Evolutionary conservation across 2,888 invertebrate genomes (phyloP).

Genomic region (Anoncus sp.): DNA sequence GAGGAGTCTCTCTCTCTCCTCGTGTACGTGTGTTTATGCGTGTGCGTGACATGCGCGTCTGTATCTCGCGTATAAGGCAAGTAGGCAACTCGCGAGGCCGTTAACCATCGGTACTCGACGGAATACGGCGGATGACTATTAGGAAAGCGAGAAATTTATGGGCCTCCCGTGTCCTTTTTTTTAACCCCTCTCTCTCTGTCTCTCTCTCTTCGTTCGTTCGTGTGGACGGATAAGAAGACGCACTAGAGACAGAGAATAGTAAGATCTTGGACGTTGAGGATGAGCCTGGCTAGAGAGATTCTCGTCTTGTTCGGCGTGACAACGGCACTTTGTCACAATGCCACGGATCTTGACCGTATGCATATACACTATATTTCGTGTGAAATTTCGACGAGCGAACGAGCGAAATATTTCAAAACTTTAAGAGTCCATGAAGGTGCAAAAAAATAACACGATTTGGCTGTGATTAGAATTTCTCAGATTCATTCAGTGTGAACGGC

Average conservation of each 20-base stretch:
- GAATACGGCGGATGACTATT: conserved; percentile 59
- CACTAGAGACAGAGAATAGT: conserved; percentile 6
- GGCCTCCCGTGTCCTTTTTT: conserved; percentile 53
- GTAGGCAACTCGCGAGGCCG: conserved; percentile 61
- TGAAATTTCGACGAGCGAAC: conserved; percentile 55
- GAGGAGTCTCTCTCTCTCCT: conserved; percentile 33
- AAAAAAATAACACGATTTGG: conserved; percentile 42
- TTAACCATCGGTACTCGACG: conserved; percentile 60
- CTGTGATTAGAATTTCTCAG: conserved; percentile 17
- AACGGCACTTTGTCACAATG: conserved; percentile 75
- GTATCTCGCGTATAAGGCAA: conserved; percentile 58
- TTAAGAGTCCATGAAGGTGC: conserved; percentile 67
- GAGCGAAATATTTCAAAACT: conserved; percentile 73
- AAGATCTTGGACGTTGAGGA: conserved; percentile 18
- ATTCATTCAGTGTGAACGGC: background rate
- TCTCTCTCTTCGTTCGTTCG: background rate
- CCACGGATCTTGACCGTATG: conserved; percentile 58
- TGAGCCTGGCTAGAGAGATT: conserved; percentile 47
- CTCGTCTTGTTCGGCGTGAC: conserved; percentile 70
- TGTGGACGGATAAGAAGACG: background rate
- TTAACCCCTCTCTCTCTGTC: conserved; percentile 20
- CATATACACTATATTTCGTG: conserved; percentile 20
- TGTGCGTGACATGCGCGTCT: conserved; percentile 2
- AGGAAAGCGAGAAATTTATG: conserved; percentile 65
- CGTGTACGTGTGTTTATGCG: background rate